Percentiles rank a stretch among this genome's conserved stretches.
These are phyloP conservation scores for Auanema sp. DNA, from an alignment of 2,888 invertebrate species.

Conservation along the genomic window DNA sequence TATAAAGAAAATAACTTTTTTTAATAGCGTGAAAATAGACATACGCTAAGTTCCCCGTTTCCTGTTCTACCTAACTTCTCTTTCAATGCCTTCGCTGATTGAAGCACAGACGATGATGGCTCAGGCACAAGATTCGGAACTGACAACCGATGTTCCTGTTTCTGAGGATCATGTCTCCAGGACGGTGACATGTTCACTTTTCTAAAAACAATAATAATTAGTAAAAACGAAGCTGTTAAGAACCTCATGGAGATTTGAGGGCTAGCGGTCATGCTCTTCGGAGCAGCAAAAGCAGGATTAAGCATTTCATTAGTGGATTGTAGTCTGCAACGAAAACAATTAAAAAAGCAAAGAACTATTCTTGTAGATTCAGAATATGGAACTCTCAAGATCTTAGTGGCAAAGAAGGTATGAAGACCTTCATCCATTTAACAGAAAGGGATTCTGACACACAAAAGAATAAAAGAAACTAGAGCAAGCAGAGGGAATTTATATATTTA, in stretches of 20 bases:
- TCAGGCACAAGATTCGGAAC: constrained; percentile 41
- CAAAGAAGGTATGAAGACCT: too few species aligned
- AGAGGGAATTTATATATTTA: too few species aligned
- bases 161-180: constrained; percentile 3
- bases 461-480: not conserved
- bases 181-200: constrained; percentile 5
- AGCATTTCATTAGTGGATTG: constrained; percentile 41
- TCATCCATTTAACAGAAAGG: not conserved
- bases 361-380: constrained; percentile 4
- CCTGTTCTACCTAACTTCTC: constrained; percentile 41
- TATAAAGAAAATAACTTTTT: constrained; percentile 19
- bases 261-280: constrained; percentile 29
- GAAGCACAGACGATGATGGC: constrained; percentile 17
- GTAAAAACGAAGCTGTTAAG: too few species aligned
- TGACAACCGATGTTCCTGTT: constrained; percentile 41
- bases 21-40: not conserved
- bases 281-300: not conserved
- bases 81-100: constrained; percentile 36
- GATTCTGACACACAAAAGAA: not conserved
- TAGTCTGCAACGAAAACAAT: constrained; percentile 27
- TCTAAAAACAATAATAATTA: not conserved
- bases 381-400: not conserved
- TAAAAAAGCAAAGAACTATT: constrained; percentile 11
- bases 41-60: constrained; percentile 37
- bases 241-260: constrained; percentile 33